These are phyloP conservation scores for Saccostrea echinata DNA, from an alignment of 1,140 invertebrate species.

Conservation along the genomic window DNA sequence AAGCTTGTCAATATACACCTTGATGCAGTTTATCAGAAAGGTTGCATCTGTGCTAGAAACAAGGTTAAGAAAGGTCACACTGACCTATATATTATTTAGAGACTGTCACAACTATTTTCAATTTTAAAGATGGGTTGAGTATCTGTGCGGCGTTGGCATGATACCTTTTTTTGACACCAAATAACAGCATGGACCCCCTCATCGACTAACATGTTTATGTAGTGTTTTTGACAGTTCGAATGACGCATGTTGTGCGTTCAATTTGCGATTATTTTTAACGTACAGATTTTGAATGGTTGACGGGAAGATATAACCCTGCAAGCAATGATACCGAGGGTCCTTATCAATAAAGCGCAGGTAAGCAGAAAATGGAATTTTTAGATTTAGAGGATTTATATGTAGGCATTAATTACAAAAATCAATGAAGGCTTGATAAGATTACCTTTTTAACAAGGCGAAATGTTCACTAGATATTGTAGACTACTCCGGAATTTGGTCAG, in stretches of 20 bases:
- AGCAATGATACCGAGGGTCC: neutral
- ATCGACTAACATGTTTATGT: neutral
- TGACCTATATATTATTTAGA: too few species aligned
- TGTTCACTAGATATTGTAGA: neutral
- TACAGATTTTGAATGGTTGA: neutral
- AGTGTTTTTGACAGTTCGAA: neutral
- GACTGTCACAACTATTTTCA: too few species aligned
- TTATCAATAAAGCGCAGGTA: neutral
- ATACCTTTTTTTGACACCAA: too few species aligned
- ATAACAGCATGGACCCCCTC: too few species aligned
- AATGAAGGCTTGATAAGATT: neutral
- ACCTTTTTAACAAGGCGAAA: neutral
- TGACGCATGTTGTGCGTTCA: neutral
- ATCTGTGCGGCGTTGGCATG: too few species aligned
- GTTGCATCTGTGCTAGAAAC: too few species aligned
- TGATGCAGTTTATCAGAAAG: too few species aligned
- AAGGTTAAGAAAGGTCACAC: too few species aligned
- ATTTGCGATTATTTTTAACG: neutral
- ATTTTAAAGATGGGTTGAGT: too few species aligned
- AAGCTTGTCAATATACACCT: too few species aligned
- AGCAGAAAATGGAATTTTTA: neutral
- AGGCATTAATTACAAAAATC: conserved; percentile 17
- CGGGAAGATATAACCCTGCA: neutral
- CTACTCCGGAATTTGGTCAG: neutral
- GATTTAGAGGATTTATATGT: neutral